These are phyloP conservation scores for Drosophila ambigua DNA, from an alignment of 1,140 invertebrate genomes.

Conservation along the genomic window DNA sequence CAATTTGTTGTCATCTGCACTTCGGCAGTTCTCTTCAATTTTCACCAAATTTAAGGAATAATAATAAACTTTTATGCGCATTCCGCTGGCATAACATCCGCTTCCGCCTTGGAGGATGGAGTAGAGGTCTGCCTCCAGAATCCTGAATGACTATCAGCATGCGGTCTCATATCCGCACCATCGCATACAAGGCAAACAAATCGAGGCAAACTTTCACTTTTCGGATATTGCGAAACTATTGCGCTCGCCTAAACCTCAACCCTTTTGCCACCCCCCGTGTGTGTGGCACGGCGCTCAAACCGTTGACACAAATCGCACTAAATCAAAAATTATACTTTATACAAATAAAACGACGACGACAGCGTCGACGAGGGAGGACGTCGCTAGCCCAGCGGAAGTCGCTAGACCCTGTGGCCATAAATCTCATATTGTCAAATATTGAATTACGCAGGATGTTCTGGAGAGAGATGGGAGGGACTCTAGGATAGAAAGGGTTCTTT, in stretches of 20 bases:
- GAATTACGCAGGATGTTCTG: conserved; percentile 73
- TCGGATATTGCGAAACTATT: conserved; percentile 76
- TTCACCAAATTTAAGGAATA: conserved; percentile 51
- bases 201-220: conserved; percentile 51
- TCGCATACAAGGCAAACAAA: conserved; percentile 57
- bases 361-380: not conserved
- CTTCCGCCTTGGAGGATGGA: conserved; percentile 10
- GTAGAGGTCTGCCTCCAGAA: conserved; percentile 17
- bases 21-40: conserved; percentile 50
- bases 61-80: conserved; percentile 71
- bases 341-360: conserved; percentile 61
- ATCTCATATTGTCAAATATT: conserved; percentile 83
- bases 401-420: conserved; percentile 73
- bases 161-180: conserved; percentile 73
- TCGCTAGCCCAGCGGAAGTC: conserved; percentile 47
- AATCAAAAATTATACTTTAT: conserved; percentile 82
- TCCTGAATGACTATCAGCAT: conserved; percentile 74
- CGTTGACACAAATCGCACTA: conserved; percentile 79
- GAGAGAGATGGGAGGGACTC: not conserved
- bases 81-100: conserved; percentile 51
- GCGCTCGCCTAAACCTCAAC: conserved; percentile 41
- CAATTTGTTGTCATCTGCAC: conserved; percentile 61
- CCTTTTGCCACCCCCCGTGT: conserved; percentile 33
- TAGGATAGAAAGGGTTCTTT: conserved; percentile 46
- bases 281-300: conserved; percentile 12